Evolutionary conservation across 1,140 invertebrate genomes (phyloP), one percentile per base, ranked within the genome.

Genomic region (Polyergus mexicanus): DNA sequence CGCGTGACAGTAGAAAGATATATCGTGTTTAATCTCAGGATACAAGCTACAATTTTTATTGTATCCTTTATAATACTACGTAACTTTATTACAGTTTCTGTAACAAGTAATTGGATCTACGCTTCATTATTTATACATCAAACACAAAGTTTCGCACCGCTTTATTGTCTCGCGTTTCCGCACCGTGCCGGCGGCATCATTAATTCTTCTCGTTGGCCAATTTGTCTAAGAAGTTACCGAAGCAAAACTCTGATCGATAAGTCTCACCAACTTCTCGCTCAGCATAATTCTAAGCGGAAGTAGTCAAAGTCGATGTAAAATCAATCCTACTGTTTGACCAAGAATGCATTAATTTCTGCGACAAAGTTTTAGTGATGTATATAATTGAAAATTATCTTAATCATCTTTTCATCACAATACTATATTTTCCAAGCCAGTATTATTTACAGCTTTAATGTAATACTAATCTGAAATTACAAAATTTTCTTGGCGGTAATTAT

Each of bases 121-220:
- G 54, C 68, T 83, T 68, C 78, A 60, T 83, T 74, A 83, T 83
- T 83, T 74, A 83, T 83, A 74, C 78, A 74, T 83, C 68, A 83
- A 83, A 74, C 78, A 74, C 78, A 60, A 83, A 72, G 78, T 83
- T 83, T 44, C 66, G 35, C 66, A 65, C 56, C 65, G 66, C 78
- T 83, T 83, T 83, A 83, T 83, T 83, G 78, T 83, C 78, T 83
- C 78, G 38, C 56, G 56, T 60, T 62, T 62, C 66, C 68, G 56
- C 28, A 32, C 38, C 41, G 35, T 35, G 77, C 32, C 38, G 22
- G 47, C 51, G 38, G 78, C 68, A 58, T 81, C 78, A 81, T 81
- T 81, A 81, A 81, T 81, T 81, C 66, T 81, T 81, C 78, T 72
- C 54, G 66, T 54, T 22, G 54, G 38, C 75, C 78, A 81, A 81